A percentile compares a stretch with the other conserved stretches of the same genome.
Evolutionary conservation across 2,113 vertebrate species (phyloP).

Genomic region (human): GRCh38 chr11:133476001-133476500

Average conservation of each 20-base stretch:
- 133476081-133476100: not conserved
- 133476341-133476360: not conserved
- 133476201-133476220: not conserved
- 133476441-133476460: not conserved
- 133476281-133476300: not conserved
- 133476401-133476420: not conserved
- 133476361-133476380: not conserved
- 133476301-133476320: not conserved
- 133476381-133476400: not conserved
- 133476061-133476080: not conserved
- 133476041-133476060: not conserved
- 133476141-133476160: not conserved
- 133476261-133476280: not conserved
- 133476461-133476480: not conserved
- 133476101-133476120: not conserved
- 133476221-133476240: not conserved
- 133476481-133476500: not conserved
- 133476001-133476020: conserved; percentile 5
- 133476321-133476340: not conserved
- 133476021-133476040: conserved; percentile 21
- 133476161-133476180: not conserved
- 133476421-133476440: not conserved
- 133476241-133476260: not conserved
- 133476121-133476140: not conserved
- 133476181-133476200: not conserved